Conservation (phyloP, 1,140 invertebrate genomes). For the Musca domestica region DNA sequence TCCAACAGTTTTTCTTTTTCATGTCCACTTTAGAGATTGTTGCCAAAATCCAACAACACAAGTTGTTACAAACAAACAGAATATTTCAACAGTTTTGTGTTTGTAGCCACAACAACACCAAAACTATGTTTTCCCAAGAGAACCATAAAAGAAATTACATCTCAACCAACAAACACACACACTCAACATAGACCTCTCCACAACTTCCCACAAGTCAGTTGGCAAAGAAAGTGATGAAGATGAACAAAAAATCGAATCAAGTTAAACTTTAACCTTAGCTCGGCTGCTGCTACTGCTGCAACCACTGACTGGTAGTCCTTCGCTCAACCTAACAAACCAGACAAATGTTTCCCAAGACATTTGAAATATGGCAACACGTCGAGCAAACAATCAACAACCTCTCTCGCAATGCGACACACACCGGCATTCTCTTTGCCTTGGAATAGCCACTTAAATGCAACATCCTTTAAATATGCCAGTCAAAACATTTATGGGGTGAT, state of each 20-base stretch:
- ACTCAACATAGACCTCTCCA: not conserved
- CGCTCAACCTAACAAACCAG: not conserved
- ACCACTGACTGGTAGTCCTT: no score
- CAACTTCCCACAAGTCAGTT: not conserved
- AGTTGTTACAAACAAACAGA: no score
- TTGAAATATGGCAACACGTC: slow-evolving; percentile 1
- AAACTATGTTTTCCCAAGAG: not conserved
- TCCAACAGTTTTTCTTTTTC: slow-evolving; percentile 6
- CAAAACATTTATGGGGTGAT: slow-evolving; percentile 12
- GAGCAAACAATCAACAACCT: not conserved
- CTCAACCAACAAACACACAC: not conserved
- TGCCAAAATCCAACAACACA: no score
- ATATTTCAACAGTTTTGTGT: not conserved
- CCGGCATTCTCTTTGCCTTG: not conserved
- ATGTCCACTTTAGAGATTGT: not conserved
- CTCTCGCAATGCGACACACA: no score
- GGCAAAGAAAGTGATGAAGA: no score
- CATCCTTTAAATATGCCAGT: slow-evolving; percentile 2
- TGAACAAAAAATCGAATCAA: no score
- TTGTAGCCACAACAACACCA: not conserved
- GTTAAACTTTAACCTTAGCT: no score
- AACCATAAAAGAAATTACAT: slow-evolving; percentile 15
- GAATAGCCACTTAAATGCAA: slow-evolving; percentile 4
- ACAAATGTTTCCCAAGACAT: slow-evolving; percentile 27
- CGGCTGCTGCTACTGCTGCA: no score